Conservation (phyloP, 2,888 invertebrate species). For the Macrophya annulata region DNA sequence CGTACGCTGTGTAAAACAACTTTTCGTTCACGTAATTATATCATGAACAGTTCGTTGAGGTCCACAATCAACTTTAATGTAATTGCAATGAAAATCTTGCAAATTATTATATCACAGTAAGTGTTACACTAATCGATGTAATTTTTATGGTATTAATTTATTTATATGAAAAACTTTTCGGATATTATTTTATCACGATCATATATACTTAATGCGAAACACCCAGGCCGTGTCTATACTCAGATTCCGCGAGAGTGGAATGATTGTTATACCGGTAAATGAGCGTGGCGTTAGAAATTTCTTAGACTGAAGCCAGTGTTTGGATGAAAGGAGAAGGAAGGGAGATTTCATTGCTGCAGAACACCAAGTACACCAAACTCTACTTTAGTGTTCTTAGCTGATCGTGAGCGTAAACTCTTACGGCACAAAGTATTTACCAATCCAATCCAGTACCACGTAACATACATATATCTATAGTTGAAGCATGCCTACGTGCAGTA, state of each 20-base stretch:
- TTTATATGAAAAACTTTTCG: background rate
- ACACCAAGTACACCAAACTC: background rate
- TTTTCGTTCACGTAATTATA: background rate
- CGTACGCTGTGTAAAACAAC: background rate
- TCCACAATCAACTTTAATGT: background rate
- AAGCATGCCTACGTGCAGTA: slow-evolving; percentile 20
- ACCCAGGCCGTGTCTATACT: background rate
- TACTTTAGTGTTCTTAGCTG: slow-evolving; percentile 15
- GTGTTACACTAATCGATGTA: background rate
- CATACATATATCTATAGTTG: background rate
- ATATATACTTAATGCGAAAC: background rate
- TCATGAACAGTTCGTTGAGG: background rate
- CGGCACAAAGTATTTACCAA: slow-evolving; percentile 30
- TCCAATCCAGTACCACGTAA: slow-evolving; percentile 13
- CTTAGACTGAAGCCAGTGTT: background rate
- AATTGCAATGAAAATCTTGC: background rate
- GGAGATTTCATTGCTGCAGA: slow-evolving; percentile 21
- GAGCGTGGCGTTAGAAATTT: slow-evolving; percentile 22
- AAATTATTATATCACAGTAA: background rate
- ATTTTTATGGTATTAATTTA: background rate
- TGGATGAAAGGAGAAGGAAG: slow-evolving; percentile 26
- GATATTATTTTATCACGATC: background rate
- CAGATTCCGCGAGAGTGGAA: background rate
- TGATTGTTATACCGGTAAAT: slow-evolving; percentile 18
- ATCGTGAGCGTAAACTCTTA: slow-evolving; percentile 32